Evolutionary conservation across 2,113 vertebrate species (phyloP).

Genomic region (Bolborhynchus lineola): DNA sequence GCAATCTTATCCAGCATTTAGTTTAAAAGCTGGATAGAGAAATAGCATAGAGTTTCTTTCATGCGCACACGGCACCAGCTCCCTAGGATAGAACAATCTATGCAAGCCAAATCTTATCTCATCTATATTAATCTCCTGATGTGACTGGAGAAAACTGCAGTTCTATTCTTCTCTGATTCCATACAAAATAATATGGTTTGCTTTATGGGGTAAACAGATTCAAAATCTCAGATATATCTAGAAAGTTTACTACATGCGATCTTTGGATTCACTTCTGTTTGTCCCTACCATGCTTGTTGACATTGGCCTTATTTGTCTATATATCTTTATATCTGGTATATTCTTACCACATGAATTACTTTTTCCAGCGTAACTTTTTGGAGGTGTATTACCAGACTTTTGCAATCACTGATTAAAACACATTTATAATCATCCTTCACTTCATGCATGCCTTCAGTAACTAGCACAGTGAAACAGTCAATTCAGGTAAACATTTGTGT

Average conservation of each 20-base stretch:
- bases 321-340: neutral
- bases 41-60: neutral
- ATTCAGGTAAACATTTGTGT: neutral
- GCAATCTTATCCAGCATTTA: neutral
- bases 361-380: neutral
- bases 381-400: neutral
- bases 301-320: neutral
- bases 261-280: neutral
- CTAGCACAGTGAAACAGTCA: neutral
- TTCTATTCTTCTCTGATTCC: neutral
- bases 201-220: neutral
- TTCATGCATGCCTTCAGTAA: neutral
- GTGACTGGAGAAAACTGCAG: neutral
- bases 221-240: neutral
- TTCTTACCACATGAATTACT: neutral
- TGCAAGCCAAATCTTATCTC: neutral
- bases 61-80: neutral
- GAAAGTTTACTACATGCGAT: neutral
- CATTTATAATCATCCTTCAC: neutral
- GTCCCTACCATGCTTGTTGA: neutral
- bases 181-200: neutral
- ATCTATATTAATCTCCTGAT: neutral
- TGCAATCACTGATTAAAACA: neutral
- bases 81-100: fast-evolving
- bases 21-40: neutral